Conservation (phyloP, 2,888 invertebrate genomes). For the Prenolepis imparis region DNA sequence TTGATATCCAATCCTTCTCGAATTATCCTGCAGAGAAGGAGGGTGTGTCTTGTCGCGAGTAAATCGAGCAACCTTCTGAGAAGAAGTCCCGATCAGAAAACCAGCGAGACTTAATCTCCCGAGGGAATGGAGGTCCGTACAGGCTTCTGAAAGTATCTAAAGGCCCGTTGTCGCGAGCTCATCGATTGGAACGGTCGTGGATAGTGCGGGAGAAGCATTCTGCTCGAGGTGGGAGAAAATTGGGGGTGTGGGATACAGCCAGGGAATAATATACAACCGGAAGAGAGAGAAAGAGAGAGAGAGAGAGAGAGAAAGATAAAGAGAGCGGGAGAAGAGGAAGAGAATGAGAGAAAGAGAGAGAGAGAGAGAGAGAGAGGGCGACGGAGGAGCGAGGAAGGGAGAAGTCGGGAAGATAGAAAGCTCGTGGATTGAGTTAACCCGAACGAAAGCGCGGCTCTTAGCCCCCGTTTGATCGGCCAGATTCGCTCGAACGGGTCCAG, state of each 20-base stretch:
- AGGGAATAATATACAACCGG: constrained; percentile 46
- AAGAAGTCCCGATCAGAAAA: constrained; percentile 53
- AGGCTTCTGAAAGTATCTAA: constrained; percentile 80
- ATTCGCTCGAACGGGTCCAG: constrained; percentile 85
- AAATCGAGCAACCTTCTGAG: constrained; percentile 50
- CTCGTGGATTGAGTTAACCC: constrained; percentile 84
- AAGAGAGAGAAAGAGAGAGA: constrained; percentile 27
- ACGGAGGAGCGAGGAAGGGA: constrained; percentile 28
- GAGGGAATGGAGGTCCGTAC: constrained; percentile 62
- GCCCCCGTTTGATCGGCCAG: constrained; percentile 86
- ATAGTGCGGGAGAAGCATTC: constrained; percentile 68
- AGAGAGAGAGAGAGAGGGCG: constrained; percentile 1
- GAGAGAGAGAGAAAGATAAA: background rate
- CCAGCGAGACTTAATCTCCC: constrained; percentile 62
- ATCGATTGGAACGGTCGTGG: constrained; percentile 85
- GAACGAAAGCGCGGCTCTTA: constrained; percentile 85
- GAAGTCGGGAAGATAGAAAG: constrained; percentile 61
- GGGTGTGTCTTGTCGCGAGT: constrained; percentile 39
- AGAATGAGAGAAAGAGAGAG: background rate
- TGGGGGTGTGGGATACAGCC: constrained; percentile 50
- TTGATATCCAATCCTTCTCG: constrained; percentile 4
- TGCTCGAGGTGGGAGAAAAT: constrained; percentile 54
- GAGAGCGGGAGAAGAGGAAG: constrained; percentile 23
- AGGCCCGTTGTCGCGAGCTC: constrained; percentile 83
- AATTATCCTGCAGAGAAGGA: constrained; percentile 8